Conservation (phyloP, 2,888 invertebrate species). For the Parochlus steinenii region DNA sequence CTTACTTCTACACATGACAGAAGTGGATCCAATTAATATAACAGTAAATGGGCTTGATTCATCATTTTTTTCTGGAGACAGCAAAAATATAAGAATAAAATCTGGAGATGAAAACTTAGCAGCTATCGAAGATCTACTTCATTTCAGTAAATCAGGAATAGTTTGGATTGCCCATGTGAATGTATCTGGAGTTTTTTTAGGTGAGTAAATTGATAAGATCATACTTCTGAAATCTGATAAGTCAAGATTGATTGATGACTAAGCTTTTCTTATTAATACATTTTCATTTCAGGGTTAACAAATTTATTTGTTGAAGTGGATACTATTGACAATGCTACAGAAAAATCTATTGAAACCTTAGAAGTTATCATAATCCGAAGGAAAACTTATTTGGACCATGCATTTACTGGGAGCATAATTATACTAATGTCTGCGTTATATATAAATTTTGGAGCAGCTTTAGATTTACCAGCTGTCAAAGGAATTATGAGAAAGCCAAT, state of each 20-base stretch:
- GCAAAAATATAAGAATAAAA: no score
- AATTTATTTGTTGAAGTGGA: constrained; percentile 20
- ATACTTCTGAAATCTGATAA: not conserved
- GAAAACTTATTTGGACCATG: constrained; percentile 46
- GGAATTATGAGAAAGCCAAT: constrained; percentile 51
- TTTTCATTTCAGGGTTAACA: constrained; percentile 23
- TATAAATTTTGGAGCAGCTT: constrained; percentile 80
- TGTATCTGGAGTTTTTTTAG: constrained; percentile 11
- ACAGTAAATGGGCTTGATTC: no score
- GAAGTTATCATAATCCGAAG: constrained; percentile 41
- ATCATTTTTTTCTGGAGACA: no score
- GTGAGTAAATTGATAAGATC: constrained; percentile 5
- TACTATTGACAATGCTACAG: constrained; percentile 12
- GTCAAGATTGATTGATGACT: not conserved
- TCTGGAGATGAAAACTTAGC: no score
- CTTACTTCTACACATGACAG: no score
- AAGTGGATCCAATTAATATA: no score
- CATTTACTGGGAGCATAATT: constrained; percentile 61
- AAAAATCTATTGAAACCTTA: constrained; percentile 23
- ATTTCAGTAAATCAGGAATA: no score
- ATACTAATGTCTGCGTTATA: constrained; percentile 63
- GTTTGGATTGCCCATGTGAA: constrained; percentile 6
- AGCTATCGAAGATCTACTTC: no score
- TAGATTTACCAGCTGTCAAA: constrained; percentile 55
- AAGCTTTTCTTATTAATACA: not conserved